Base-by-base conservation (phyloP, 2,797 vertebrate species). In the Babyrousa celebensis region DNA sequence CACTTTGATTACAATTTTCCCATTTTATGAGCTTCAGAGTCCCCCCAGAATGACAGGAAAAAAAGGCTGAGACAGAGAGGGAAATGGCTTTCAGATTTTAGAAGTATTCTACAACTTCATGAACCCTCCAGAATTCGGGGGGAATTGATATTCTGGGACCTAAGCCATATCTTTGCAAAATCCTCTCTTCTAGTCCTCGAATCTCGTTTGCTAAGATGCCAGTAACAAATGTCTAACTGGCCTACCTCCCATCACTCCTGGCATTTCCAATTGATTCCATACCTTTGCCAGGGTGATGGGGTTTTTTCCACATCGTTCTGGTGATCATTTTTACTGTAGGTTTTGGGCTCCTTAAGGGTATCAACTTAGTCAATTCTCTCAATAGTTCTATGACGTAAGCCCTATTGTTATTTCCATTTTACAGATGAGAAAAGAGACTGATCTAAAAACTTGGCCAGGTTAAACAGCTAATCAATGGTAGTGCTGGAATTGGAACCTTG, bases 41-140 rank as follows among this genome's bases (percentile, higher is more conserved):
- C 6, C 23, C 15, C 7, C 20, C 1, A 0, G 25, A 67, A 63
- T 21, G 36, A 63, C 12, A 17, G 21, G 21, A 48, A 18, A n/a
- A 52, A 60, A 2, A 16, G 6, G 4, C 36, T 11, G 48, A 62
- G 58, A 56, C 2, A 8, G 9, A 93, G 27, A 58, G 9, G 23
- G 40, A 32, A 70, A 21, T 25, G 2, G 62, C 32, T 25, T 54
- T 29, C 29, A 71, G 29, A 80, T 12, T 85, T 62, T 8, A 63
- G 40, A 85, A 52, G 56, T 68, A n/a, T 18, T 25, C 72, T 52
- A 72, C 85, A 84, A 58, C 4, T 6, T n/a, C 27, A 29, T 8
- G 7, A 85, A 23, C 70, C 20, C 29, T 16, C 0, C 0, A 1
- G 32, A 25, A 11, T 11, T 23, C 4, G 18, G 65, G 2, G 18